Conservation (phyloP, 2,888 invertebrate genomes). For the Ornithoptera priamus region DNA sequence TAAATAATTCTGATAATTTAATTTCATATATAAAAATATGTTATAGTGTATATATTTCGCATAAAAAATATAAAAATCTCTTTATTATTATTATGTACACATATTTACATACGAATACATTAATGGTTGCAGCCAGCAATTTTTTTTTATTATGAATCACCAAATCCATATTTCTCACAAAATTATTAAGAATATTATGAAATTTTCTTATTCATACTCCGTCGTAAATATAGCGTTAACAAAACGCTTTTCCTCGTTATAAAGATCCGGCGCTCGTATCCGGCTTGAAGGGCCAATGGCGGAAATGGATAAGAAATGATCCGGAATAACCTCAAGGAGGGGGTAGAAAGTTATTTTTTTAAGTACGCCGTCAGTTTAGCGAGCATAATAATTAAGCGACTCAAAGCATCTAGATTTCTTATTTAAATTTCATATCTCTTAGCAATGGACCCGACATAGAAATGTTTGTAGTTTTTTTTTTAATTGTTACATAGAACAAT, state of each 20-base stretch:
- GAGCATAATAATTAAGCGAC: constrained; percentile 26
- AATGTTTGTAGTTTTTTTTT: constrained; percentile 9
- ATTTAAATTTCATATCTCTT: constrained; percentile 1
- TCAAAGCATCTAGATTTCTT: constrained; percentile 22
- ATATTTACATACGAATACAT: background rate
- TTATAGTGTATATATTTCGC: too few relatives aligned
- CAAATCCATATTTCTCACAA: background rate
- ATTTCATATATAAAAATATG: too few relatives aligned
- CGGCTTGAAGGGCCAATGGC: constrained; percentile 62
- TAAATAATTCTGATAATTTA: too few relatives aligned
- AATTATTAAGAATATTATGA: background rate
- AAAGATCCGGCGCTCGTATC: constrained; percentile 61
- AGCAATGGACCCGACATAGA: background rate
- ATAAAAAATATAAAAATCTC: too few relatives aligned
- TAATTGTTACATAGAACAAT: constrained; percentile 24
- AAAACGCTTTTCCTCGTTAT: constrained; percentile 61
- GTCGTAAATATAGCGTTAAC: constrained; percentile 33
- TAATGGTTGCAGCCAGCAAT: background rate
- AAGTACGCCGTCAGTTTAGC: constrained; percentile 25
- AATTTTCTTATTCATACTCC: constrained; percentile 4
- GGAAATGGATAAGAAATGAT: constrained; percentile 63
- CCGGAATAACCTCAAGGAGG: constrained; percentile 42
- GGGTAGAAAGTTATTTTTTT: constrained; percentile 32
- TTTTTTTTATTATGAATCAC: background rate
- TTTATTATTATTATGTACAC: too few relatives aligned